Conservation (phyloP, 2,888 invertebrate genomes). For the Sinopyrophorus schimmeli region DNA sequence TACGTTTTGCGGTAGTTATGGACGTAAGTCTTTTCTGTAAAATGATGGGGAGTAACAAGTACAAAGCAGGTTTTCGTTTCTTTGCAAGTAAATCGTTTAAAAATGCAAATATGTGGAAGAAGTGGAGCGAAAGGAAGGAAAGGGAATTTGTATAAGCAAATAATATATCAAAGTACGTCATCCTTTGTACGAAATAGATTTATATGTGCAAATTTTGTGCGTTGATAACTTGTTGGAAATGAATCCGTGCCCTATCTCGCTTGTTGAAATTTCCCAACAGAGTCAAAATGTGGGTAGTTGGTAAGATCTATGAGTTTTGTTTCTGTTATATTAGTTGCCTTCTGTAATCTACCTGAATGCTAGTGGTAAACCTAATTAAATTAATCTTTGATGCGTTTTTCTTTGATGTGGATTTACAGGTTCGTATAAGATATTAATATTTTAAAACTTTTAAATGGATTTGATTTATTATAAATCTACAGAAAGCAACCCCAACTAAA, state of each 20-base stretch:
- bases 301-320: constrained; percentile 18
- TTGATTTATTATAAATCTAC: no score
- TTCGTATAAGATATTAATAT: no score
- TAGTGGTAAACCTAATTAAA: constrained; percentile 15
- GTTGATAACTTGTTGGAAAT: constrained; percentile 30
- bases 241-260: constrained; percentile 33
- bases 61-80: constrained; percentile 5
- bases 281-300: constrained; percentile 5
- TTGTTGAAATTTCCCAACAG: constrained; percentile 22
- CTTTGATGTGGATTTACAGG: no score
- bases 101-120: constrained; percentile 25
- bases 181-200: constrained; percentile 26
- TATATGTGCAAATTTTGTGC: constrained; percentile 30
- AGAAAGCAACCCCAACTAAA: no score
- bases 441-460: no score
- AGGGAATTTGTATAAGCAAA: constrained; percentile 21
- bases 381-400: no score
- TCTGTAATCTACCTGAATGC: constrained; percentile 6
- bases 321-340: constrained; percentile 18
- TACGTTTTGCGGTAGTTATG: constrained; percentile 1
- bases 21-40: constrained; percentile 4
- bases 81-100: constrained; percentile 22
- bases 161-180: constrained; percentile 19
- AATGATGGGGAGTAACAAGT: constrained; percentile 6
- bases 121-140: constrained; percentile 12